A percentile compares a stretch with the other conserved stretches of the same genome.
phyloP scores from a whole-genome alignment of 2,797 vertebrate species.

The Sciaenops ocellatus region DNA sequence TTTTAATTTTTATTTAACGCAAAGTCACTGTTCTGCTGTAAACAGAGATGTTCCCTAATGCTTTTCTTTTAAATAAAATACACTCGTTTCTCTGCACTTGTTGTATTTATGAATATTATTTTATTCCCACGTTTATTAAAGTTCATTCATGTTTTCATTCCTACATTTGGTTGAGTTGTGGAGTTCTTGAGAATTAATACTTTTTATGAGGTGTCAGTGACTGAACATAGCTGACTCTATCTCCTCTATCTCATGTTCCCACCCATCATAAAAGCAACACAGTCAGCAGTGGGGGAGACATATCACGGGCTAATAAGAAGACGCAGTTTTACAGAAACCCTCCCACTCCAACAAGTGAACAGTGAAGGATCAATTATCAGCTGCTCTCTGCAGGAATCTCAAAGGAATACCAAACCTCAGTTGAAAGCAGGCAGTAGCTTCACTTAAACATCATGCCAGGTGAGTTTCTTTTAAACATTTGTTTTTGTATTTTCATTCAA shows the following conservation, averaged over 20 bases:
- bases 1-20: slow-evolving; percentile 96
- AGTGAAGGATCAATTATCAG: slow-evolving; percentile 27
- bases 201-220: slow-evolving; percentile 43
- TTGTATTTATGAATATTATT: slow-evolving; percentile 41
- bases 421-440: slow-evolving; percentile 11
- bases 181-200: slow-evolving; percentile 1
- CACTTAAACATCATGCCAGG: slow-evolving; percentile 73
- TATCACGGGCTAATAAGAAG: slow-evolving; percentile 64
- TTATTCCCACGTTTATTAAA: slow-evolving; percentile 11
- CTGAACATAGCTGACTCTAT: slow-evolving; percentile 39
- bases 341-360: slow-evolving; percentile 45
- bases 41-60: slow-evolving; percentile 82
- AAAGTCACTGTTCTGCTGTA: slow-evolving; percentile 90
- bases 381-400: slow-evolving; percentile 20
- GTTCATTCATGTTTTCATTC: background rate
- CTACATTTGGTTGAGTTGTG: background rate
- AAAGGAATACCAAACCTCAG: slow-evolving; percentile 48
- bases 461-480: slow-evolving; percentile 58
- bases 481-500: background rate
- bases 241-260: slow-evolving; percentile 51
- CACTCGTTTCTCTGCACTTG: slow-evolving; percentile 85
- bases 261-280: slow-evolving; percentile 73
- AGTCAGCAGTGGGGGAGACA: slow-evolving; percentile 62
- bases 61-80: slow-evolving; percentile 87
- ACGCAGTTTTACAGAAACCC: slow-evolving; percentile 42